Base-by-base conservation (phyloP, 2,888 invertebrate genomes). In the Phortica okadai region DNA sequence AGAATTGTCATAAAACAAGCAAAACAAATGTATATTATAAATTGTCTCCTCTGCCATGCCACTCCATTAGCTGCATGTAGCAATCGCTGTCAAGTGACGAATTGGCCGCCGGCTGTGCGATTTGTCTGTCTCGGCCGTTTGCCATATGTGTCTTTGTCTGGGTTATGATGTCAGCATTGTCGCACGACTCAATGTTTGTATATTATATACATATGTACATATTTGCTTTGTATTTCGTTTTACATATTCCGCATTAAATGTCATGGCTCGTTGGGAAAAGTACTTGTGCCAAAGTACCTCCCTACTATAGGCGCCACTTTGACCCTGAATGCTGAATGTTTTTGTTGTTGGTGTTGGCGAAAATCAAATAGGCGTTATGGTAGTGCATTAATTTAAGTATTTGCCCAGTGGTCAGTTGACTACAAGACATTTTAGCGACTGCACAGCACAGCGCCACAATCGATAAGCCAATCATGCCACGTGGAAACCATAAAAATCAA, bases 401-500 rank as follows among this genome's bases (percentile, higher is more conserved):
- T 10, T 21, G 16, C 21, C 4, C 4, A 33, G 33, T 1, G 33
- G 33, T 33, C 33, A 33, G 33, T 33, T 33, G 3, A 33, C 33
- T 33, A 33, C 33, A 62, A 62, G 10, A 10, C 10, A 62, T 21
- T 10, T 16, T 16, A 14, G 62, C 11, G 62, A 16, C 6, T 25
- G 62, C 62, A 62, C 11, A 7, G 4, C 25, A 62, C 1, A 62
- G 21, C 7, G n/a, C 54, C 54, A 8, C 59, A 59, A 73, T 59
- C 58, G 44, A 56, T 58, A 73, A 41, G 14, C 33, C 33, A 59
- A 25, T n/a, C 21, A 41, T 25, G 50, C 16, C 70, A 58, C 44
- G 50, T 66, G 75, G 81, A 81, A 81, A 81, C 81, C 81, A 77
- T 81, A 81, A 74, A 81, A 81, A 73, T 74, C 54, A 41, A n/a